Base-by-base conservation (phyloP, 2,888 invertebrate genomes). In the Lasioglossum pauxillum region DNA sequence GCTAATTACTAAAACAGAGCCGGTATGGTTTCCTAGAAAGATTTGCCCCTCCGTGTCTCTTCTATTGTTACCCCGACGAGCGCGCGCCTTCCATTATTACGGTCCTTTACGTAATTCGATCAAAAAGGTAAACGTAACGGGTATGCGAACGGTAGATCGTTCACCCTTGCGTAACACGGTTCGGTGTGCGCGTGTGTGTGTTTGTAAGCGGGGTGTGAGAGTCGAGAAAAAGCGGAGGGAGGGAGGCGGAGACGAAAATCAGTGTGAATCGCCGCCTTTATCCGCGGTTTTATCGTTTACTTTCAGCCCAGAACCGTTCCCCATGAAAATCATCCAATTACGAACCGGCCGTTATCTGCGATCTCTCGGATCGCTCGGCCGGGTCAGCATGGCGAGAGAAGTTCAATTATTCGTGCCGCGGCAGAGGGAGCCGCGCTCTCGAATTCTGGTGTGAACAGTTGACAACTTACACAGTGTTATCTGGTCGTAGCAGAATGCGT, bases 311-410 rank as follows among this genome's bases (percentile, higher is more conserved):
- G 86, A 92, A 89, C 90, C 93, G 92, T 92, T 94, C 92, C 94
- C 94, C 94, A 92, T 93, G 94, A 95, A 94, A 93, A 95, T 94
- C 93, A 94, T 94, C 92, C 93, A 95, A 95, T 95, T 94, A 94
- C 89, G 90, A 88, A 80, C 82, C 76, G 88, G 41, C 67, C 27
- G 83, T 84, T 93, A 94, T 93, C 94, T 90, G 49, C 84, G 90
- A 94, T 94, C 93, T 94, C 83, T 85, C 89, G 84, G 74, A 88
- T 84, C 82, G 82, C 46, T 60, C 46, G 74, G 71, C 73, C 41
- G 60, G 46, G 41, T 67, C 71, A 74, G 38, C 16, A 72, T 71
- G 31, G 80, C 14, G 77, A 73, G 73, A 74, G 75, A 41, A 82
- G 91, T 92, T 92, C 91, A 90, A 93, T 92, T 92, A 93, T 92